Evolutionary conservation across 2,113 vertebrate species (phyloP).

Genomic region (Rhynchomys soricoides): DNA sequence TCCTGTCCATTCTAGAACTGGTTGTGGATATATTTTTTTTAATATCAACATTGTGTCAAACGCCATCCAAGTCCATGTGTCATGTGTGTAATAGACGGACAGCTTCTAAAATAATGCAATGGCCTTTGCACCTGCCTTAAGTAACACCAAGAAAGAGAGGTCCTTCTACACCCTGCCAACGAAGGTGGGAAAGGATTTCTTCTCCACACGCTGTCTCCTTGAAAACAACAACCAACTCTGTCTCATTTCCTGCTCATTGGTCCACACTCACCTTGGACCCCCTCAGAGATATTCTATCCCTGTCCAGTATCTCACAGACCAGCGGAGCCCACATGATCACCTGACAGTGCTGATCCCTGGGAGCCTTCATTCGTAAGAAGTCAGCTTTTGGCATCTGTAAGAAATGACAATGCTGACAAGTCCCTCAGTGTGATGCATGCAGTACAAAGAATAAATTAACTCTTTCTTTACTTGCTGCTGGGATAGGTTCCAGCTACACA

Average conservation of each 20-base stretch:
- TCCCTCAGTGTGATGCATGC: not conserved
- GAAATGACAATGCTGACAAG: not conserved
- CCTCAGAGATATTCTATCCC: not conserved
- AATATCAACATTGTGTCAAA: not conserved
- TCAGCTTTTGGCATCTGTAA: not conserved
- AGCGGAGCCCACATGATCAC: not conserved
- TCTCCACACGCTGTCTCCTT: not conserved
- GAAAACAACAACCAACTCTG: not conserved
- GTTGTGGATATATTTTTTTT: too few relatives aligned
- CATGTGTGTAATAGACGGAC: not conserved
- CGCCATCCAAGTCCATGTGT: not conserved
- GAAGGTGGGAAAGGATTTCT: not conserved
- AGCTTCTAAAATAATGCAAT: not conserved
- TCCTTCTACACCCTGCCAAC: not conserved
- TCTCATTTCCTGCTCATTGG: not conserved
- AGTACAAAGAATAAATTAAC: not conserved
- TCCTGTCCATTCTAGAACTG: not conserved
- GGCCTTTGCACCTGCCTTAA: not conserved
- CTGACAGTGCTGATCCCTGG: not conserved
- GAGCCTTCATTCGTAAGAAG: not conserved
- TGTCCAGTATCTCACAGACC: fast-evolving
- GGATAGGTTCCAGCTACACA: not conserved
- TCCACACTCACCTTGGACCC: not conserved
- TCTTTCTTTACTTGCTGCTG: not conserved
- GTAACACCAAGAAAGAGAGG: not conserved